These are phyloP conservation scores for Pammene fasciana DNA, from an alignment of 2,888 invertebrate species.

Conservation along the genomic window DNA sequence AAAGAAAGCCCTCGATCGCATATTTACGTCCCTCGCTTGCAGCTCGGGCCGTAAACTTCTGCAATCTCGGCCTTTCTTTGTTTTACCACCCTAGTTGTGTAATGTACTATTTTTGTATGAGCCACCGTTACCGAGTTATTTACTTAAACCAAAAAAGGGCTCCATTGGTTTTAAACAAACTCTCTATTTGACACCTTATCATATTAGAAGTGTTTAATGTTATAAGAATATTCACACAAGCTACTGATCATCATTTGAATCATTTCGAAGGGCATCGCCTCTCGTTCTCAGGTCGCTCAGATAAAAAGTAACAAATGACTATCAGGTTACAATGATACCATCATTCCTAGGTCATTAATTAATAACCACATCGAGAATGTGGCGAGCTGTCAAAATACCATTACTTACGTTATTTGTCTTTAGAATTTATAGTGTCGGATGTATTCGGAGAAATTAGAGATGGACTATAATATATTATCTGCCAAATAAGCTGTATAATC, in stretches of 20 bases:
- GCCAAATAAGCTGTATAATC: too few species aligned
- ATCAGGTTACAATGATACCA: constrained; percentile 14
- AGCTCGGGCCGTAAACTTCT: too few species aligned
- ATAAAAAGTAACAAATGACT: constrained; percentile 22
- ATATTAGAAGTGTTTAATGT: too few species aligned
- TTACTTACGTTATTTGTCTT: constrained; percentile 18
- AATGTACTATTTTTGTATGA: too few species aligned
- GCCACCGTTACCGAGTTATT: too few species aligned
- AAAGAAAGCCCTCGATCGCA: too few species aligned
- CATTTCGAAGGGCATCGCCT: not conserved
- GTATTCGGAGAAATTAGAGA: not conserved
- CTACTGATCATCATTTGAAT: not conserved
- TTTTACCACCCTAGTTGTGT: too few species aligned
- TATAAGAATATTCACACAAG: not conserved
- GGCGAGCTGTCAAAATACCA: constrained; percentile 10
- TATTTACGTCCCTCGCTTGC: too few species aligned
- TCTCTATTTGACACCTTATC: too few species aligned
- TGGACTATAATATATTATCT: not conserved
- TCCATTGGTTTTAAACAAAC: too few species aligned
- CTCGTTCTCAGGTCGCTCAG: not conserved
- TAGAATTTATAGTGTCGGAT: not conserved
- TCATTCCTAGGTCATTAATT: constrained; percentile 11
- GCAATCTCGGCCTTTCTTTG: too few species aligned
- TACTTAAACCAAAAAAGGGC: too few species aligned
- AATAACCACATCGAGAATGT: not conserved